Evolutionary conservation across 1,140 invertebrate species (phyloP).

Genomic region (Rhopalosiphum padi): DNA sequence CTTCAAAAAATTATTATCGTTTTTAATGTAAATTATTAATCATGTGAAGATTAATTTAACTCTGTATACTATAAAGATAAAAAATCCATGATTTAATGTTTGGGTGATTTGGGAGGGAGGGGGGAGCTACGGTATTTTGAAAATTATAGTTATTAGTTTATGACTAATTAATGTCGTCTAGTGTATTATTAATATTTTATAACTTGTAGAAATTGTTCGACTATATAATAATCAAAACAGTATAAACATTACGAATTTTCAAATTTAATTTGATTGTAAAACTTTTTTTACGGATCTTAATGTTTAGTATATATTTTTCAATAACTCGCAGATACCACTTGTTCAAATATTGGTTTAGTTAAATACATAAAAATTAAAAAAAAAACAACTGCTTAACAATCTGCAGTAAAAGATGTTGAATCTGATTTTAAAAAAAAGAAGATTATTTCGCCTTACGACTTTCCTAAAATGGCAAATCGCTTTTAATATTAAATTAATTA

Average conservation of each 20-base stretch:
- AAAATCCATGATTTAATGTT: background rate
- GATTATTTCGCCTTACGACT: background rate
- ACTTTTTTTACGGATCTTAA: background rate
- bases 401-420: background rate
- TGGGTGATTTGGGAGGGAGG: background rate
- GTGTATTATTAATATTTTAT: background rate
- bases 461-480: background rate
- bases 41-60: background rate
- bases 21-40: too few species aligned
- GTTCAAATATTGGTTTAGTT: background rate
- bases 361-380: background rate
- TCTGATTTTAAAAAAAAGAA: background rate
- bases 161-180: too few species aligned
- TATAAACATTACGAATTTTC: background rate
- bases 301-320: background rate
- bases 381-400: background rate
- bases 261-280: too few species aligned
- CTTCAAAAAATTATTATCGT: too few species aligned
- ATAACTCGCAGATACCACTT: background rate
- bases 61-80: background rate
- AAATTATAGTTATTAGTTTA: background rate
- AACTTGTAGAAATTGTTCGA: background rate
- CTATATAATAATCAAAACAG: too few species aligned
- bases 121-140: background rate
- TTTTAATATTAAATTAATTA: background rate